A percentile compares a stretch with the other conserved stretches of the same genome.
Conservation (phyloP, 2,797 vertebrate species). For the Clarias laeviceps region DNA sequence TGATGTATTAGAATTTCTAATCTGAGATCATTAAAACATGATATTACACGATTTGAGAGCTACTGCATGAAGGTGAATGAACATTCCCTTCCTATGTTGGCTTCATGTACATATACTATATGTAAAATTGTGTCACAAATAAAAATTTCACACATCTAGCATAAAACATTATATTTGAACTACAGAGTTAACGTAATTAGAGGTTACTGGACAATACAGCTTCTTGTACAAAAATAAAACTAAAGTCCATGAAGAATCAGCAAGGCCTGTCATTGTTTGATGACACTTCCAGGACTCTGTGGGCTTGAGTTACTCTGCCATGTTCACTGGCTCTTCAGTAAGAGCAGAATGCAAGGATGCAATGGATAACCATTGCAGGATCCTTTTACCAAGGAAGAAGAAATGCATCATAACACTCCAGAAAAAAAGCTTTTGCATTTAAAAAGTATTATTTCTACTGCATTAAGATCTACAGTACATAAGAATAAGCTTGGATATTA, state of each 20-base stretch:
- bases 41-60: background rate
- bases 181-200: background rate
- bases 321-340: background rate
- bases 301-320: conserved; percentile 10
- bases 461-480: background rate
- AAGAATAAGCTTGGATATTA: background rate
- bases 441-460: background rate
- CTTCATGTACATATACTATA: background rate
- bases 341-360: background rate
- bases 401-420: background rate
- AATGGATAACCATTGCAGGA: no score
- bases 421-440: conserved; percentile 1
- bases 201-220: background rate
- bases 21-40: background rate
- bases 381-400: background rate
- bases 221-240: background rate
- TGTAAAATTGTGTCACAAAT: background rate
- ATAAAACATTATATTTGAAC: background rate
- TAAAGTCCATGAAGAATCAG: background rate
- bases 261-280: background rate
- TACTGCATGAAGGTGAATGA: background rate
- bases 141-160: background rate
- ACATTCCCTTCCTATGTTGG: background rate
- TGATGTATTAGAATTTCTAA: background rate
- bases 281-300: background rate